Percentiles rank a stretch among this genome's conserved stretches.
Conservation (phyloP, 2,888 invertebrate species). For the Lasius platythorax region DNA sequence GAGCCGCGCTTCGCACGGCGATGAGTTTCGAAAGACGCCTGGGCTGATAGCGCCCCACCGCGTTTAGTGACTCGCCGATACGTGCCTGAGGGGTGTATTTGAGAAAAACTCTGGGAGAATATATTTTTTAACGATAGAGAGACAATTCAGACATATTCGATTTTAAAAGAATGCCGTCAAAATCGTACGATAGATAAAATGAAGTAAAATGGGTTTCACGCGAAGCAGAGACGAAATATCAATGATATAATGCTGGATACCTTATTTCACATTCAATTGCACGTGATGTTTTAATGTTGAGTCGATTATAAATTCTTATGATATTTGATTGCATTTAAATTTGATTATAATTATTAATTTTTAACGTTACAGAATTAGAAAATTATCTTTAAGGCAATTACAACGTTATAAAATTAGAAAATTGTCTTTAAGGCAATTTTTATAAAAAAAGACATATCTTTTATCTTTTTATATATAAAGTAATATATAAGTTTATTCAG, state of each 20-base stretch:
- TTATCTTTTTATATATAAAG: slow-evolving; percentile 8
- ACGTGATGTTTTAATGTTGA: not conserved
- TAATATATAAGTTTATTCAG: not conserved
- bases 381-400: not conserved
- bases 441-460: not conserved
- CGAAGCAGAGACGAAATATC: not conserved
- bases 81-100: not conserved
- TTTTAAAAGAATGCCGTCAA: not conserved
- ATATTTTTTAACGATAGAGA: not conserved
- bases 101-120: not conserved
- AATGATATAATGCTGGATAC: not conserved
- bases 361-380: not conserved
- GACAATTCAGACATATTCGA: not conserved
- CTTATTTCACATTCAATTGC: not conserved
- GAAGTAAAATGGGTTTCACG: not conserved
- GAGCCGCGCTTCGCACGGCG: slow-evolving; percentile 28
- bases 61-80: not conserved
- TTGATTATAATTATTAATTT: slow-evolving; percentile 2
- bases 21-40: slow-evolving; percentile 51
- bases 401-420: slow-evolving; percentile 5
- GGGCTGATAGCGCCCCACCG: slow-evolving; percentile 18
- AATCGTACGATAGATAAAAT: not conserved
- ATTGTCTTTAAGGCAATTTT: not conserved
- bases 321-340: not conserved
- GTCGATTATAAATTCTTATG: not conserved